phyloP scores from a whole-genome alignment of 2,113 vertebrate genomes.

The Caretta caretta region DNA sequence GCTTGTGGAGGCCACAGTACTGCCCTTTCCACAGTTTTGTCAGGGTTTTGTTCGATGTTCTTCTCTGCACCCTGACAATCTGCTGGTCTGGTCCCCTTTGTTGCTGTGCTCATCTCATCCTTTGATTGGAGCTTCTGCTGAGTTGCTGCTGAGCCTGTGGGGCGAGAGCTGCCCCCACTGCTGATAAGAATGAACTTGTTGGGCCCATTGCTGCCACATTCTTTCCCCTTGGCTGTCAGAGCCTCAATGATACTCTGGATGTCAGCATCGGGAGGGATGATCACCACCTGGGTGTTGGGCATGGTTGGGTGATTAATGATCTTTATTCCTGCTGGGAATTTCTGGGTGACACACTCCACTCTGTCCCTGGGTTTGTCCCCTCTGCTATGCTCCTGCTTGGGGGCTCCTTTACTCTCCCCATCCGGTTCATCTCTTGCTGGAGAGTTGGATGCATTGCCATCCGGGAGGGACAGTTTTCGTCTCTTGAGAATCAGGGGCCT shows the following conservation, averaged over 20 bases:
- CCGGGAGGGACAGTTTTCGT: slow-evolving; percentile 86
- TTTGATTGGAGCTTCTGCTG: neutral
- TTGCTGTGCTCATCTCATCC: neutral
- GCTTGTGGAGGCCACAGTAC: neutral
- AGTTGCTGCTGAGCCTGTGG: neutral
- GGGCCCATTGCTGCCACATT: slow-evolving; percentile 87
- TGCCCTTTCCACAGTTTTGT: neutral
- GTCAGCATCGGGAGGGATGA: slow-evolving; percentile 85
- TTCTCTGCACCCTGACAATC: slow-evolving; percentile 26
- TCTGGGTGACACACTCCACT: slow-evolving; percentile 39
- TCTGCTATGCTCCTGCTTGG: slow-evolving; percentile 26
- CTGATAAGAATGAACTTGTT: slow-evolving; percentile 95
- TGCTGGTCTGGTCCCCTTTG: neutral
- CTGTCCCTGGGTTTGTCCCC: slow-evolving; percentile 1
- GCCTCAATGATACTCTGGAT: slow-evolving; percentile 91
- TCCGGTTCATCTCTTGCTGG: slow-evolving; percentile 43
- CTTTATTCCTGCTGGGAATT: slow-evolving; percentile 84
- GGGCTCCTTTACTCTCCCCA: slow-evolving; percentile 27
- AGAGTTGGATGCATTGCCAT: slow-evolving; percentile 54
- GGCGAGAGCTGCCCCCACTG: slow-evolving; percentile 60
- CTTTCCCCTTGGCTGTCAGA: slow-evolving; percentile 90
- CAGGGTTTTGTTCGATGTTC: slow-evolving; percentile 29
- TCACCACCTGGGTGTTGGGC: slow-evolving; percentile 91
- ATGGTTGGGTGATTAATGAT: slow-evolving; percentile 91
- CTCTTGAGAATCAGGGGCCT: slow-evolving; percentile 96